Evolutionary conservation across 1,140 invertebrate genomes (phyloP).

Genomic region (Platorchestia sp.): DNA sequence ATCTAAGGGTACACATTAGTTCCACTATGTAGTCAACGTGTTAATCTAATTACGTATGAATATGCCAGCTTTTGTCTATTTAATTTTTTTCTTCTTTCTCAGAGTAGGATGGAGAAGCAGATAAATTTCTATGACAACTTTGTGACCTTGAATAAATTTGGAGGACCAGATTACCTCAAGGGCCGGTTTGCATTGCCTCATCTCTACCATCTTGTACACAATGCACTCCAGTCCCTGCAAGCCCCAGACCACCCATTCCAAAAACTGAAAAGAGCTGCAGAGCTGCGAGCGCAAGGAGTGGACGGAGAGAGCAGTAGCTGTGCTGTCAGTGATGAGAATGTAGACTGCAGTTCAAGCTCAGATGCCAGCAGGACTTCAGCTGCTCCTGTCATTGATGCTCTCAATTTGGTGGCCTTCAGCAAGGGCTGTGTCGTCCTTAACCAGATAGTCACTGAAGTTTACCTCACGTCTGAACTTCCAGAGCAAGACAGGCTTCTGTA

Average conservation of each 20-base stretch:
- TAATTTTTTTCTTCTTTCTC: background rate
- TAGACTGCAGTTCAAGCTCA: background rate
- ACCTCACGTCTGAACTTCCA: slow-evolving; percentile 22
- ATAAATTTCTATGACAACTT: slow-evolving; percentile 38
- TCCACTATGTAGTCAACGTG: too few relatives aligned
- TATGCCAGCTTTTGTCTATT: background rate
- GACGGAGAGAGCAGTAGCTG: background rate
- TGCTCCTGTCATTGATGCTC: background rate
- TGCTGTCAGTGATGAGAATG: background rate
- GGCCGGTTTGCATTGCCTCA: slow-evolving; percentile 1
- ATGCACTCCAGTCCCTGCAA: background rate
- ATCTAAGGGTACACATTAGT: too few relatives aligned
- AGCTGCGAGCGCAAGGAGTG: background rate
- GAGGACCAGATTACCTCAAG: slow-evolving; percentile 35
- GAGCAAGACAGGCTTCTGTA: background rate
- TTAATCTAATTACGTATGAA: background rate
- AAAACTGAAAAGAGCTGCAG: background rate
- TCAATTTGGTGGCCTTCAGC: slow-evolving; percentile 21
- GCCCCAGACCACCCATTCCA: background rate
- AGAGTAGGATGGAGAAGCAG: slow-evolving; percentile 29
- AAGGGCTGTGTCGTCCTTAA: slow-evolving; percentile 27
- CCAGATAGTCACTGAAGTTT: slow-evolving; percentile 24
- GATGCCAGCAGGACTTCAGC: background rate
- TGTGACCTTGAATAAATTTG: slow-evolving; percentile 17
- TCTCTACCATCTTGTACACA: slow-evolving; percentile 8